phyloP scores from a whole-genome alignment of 1,140 invertebrate species.

The Carcinoscorpius rotundicauda region DNA sequence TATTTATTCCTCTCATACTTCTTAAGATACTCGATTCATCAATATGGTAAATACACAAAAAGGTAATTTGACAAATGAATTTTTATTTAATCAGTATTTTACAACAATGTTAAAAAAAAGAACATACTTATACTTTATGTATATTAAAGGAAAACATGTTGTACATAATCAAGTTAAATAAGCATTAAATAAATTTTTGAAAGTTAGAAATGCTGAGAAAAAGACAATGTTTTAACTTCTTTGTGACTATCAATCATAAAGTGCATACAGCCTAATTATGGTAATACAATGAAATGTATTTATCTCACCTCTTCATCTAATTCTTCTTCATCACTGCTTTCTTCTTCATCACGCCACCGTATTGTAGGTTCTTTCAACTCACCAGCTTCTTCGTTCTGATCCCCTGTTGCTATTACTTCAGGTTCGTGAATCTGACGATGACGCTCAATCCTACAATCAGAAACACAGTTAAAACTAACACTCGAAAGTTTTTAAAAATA shows the following conservation, averaged over 20 bases:
- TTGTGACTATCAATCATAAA: too few relatives aligned
- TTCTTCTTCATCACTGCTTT: slow-evolving; percentile 32
- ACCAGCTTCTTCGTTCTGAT: slow-evolving; percentile 26
- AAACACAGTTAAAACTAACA: too few relatives aligned
- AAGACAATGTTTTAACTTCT: too few relatives aligned
- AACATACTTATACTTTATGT: background rate
- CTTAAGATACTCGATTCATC: too few relatives aligned
- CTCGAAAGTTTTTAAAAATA: too few relatives aligned
- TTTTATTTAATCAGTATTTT: too few relatives aligned
- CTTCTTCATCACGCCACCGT: slow-evolving; percentile 25
- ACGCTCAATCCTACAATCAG: slow-evolving; percentile 32
- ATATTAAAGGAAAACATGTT: background rate
- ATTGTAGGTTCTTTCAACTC: slow-evolving; percentile 12
- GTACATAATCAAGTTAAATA: slow-evolving; percentile 6
- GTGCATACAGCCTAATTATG: too few relatives aligned
- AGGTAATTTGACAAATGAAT: too few relatives aligned
- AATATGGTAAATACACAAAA: too few relatives aligned
- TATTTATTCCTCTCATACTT: too few relatives aligned
- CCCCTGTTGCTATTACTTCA: slow-evolving; percentile 55
- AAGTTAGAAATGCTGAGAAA: too few relatives aligned
- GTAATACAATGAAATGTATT: slow-evolving; percentile 4
- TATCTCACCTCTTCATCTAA: slow-evolving; percentile 24
- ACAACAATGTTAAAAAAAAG: background rate
- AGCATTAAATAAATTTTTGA: slow-evolving; percentile 10
- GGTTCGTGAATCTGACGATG: slow-evolving; percentile 46